These are phyloP conservation scores for Branchellion lobata DNA, from an alignment of 2,888 invertebrate species.

Conservation along the genomic window DNA sequence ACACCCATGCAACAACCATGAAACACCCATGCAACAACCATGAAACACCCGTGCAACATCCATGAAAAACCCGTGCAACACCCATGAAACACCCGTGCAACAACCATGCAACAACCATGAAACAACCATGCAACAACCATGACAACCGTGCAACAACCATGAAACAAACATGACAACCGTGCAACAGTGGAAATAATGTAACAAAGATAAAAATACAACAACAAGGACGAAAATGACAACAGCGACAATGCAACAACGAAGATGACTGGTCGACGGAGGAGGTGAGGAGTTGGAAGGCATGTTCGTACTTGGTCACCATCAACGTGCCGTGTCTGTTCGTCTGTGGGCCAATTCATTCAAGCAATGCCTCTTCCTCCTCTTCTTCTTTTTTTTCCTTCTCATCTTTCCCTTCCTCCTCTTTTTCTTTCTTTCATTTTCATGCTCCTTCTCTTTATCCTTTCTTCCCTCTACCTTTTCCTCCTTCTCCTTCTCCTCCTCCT, in stretches of 20 bases:
- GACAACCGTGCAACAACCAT: too few species aligned
- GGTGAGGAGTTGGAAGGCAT: conserved; percentile 60
- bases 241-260: conserved; percentile 54
- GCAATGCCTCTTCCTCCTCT: too few species aligned
- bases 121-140: too few species aligned
- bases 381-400: neutral
- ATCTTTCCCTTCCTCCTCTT: neutral
- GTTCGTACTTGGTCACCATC: conserved; percentile 56
- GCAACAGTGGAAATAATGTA: too few species aligned
- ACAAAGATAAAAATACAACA: neutral
- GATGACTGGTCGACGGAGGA: conserved; percentile 62
- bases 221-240: neutral
- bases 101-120: too few species aligned
- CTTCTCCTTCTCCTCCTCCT: neutral
- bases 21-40: too few species aligned
- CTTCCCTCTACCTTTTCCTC: neutral
- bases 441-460: neutral
- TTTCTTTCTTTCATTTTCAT: neutral
- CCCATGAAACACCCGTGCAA: too few species aligned
- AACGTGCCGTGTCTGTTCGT: conserved; percentile 7
- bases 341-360: too few species aligned
- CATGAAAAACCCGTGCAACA: too few species aligned
- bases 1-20: too few species aligned
- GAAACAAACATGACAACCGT: too few species aligned
- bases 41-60: too few species aligned